Evolutionary conservation across 2,113 vertebrate genomes (phyloP), one percentile per base, ranked within the genome.

Genomic region (Aythya baeri): DNA sequence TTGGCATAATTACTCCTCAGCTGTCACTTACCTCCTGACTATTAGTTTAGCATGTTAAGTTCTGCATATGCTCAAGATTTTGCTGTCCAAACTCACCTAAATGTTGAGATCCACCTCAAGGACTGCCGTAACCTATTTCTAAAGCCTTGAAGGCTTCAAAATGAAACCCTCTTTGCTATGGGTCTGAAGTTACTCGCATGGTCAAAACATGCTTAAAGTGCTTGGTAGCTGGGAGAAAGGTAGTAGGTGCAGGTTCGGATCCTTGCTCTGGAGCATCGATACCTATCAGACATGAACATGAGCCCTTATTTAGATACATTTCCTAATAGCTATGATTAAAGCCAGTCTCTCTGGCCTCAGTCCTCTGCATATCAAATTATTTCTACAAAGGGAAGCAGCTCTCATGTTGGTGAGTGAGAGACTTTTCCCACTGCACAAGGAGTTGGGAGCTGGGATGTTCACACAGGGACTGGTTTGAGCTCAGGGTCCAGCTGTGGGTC

Each of bases 41-140:
- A 96, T 96, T 97, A 95, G 96, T 95, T 96, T 95, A 95, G 67
- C 81, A 94, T 91, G 89, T 58, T 91, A 92, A 87, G 27, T 70
- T 93, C 77, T 94, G 89, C 94, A 94, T 95, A 94, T 92, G 86
- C 54, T 92, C 81, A 94, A 84, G 62, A 70, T 79, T 87, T 91
- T 93, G 7, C 81, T 73, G 43, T 70, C 81, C 66, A 79, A 70
- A 91, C 34, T 91, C 21, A 41, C 86, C 43, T 76, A 94, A 89
- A 84, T 79, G 79, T 84, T 75, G 49, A 87, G 58, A 73, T 75
- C 21, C 59, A 41, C 58, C 70, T 96, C 83, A 93, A 92, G 86
- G 74, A 73, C 74, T 94, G 12, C 58, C 76, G 17, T 44, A 31
- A 66, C 43, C 58, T 72, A 15, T 38, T 38, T 72, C 27, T 84